phyloP scores from a whole-genome alignment of 2,888 invertebrate species.

The Caenorhabditis sp. region DNA sequence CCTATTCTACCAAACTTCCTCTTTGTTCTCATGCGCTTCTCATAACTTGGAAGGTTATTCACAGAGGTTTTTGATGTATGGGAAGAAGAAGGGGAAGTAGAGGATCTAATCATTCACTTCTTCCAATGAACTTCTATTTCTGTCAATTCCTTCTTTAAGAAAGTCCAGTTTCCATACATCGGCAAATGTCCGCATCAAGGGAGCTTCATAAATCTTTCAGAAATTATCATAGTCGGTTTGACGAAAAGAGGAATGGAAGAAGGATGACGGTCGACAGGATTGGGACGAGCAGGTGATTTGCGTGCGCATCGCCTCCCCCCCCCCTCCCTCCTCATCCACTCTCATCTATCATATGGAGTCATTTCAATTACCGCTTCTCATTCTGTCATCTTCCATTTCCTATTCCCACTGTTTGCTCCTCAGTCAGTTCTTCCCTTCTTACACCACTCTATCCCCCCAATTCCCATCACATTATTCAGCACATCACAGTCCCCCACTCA shows the following conservation, averaged over 20 bases:
- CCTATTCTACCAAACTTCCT: no score
- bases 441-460: constrained; percentile 17
- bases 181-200: constrained; percentile 34
- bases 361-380: constrained; percentile 61
- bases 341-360: constrained; percentile 55
- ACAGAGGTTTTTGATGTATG: constrained; percentile 33
- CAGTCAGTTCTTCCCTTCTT: constrained; percentile 2
- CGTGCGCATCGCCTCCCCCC: constrained; percentile 28
- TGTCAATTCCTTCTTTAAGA: neutral
- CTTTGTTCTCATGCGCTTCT: constrained; percentile 3
- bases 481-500: constrained; percentile 44
- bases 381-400: constrained; percentile 19
- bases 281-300: constrained; percentile 62
- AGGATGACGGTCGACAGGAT: constrained; percentile 24
- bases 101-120: constrained; percentile 4
- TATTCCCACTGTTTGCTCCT: no score
- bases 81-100: neutral
- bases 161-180: constrained; percentile 19
- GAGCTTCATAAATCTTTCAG: constrained; percentile 56
- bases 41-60: constrained; percentile 40
- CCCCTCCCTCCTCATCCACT: no score
- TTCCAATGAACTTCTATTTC: neutral
- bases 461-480: constrained; percentile 60
- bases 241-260: constrained; percentile 28
- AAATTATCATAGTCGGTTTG: constrained; percentile 54